These are phyloP conservation scores for Chelidonichthys spinosus DNA, from an alignment of 2,797 vertebrate genomes.

Conservation along the genomic window DNA sequence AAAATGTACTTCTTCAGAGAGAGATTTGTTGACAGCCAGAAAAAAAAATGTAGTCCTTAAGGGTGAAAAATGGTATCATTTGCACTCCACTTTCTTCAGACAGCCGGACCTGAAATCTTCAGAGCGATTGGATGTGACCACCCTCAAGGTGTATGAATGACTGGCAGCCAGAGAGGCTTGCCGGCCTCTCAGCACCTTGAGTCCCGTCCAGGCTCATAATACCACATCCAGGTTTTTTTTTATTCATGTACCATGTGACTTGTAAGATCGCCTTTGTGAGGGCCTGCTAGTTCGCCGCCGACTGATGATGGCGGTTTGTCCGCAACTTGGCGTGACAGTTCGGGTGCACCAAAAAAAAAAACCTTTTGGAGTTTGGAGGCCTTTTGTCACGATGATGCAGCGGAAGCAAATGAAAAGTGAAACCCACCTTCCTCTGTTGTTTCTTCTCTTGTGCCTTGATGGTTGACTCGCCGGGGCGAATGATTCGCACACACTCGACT, in stretches of 20 bases:
- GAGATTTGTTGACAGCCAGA: too few relatives aligned
- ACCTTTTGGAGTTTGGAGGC: constrained; percentile 32
- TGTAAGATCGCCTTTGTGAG: neutral
- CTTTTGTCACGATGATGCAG: constrained; percentile 49
- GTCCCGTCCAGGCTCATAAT: constrained; percentile 18
- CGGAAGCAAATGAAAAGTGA: constrained; percentile 30
- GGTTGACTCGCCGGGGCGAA: constrained; percentile 13
- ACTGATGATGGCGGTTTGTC: constrained; percentile 7
- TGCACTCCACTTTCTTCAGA: neutral
- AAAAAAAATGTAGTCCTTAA: neutral
- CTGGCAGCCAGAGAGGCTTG: constrained; percentile 12
- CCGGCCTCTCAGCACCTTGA: constrained; percentile 1
- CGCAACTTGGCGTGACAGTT: constrained; percentile 15
- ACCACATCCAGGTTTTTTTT: constrained; percentile 17
- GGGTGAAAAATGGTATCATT: neutral
- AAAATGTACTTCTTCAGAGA: too few relatives aligned
- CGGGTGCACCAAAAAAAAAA: constrained; percentile 6
- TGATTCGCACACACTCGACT: constrained; percentile 14
- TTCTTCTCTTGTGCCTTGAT: neutral
- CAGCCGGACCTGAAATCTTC: neutral
- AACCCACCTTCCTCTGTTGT: neutral
- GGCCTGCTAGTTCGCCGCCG: constrained; percentile 17
- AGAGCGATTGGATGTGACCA: neutral
- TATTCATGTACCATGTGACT: constrained; percentile 27
- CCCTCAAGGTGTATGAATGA: neutral